Percentiles rank a stretch among this genome's conserved stretches.
Conservation (phyloP, 1,140 invertebrate species). For the Druon quercuslanigerum region DNA sequence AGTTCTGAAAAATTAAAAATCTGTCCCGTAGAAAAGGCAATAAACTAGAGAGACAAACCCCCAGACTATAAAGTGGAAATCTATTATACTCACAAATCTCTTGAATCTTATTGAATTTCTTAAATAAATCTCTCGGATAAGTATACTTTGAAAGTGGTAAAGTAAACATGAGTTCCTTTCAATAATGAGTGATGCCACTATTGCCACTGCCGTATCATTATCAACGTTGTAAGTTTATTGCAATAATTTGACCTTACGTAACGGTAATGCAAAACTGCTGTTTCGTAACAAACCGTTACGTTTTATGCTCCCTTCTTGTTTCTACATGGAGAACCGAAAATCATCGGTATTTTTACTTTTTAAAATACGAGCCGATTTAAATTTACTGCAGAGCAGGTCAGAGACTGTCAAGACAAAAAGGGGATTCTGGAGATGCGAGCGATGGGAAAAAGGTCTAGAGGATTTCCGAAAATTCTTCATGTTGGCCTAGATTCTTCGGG, state of each 20-base stretch:
- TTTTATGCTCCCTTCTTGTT: not conserved
- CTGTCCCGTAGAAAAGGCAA: conserved; percentile 9
- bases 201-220: not conserved
- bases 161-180: conserved; percentile 26
- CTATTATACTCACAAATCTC: conserved; percentile 29
- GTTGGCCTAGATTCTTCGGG: conserved; percentile 4
- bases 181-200: conserved; percentile 26
- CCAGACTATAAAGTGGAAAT: conserved; percentile 11
- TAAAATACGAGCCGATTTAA: conserved; percentile 5
- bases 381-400: not conserved
- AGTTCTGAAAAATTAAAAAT: conserved; percentile 12
- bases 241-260: conserved; percentile 23
- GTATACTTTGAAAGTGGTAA: conserved; percentile 21
- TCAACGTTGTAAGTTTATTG: conserved; percentile 16
- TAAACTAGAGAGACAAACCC: conserved; percentile 24
- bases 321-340: not conserved
- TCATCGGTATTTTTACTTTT: not conserved
- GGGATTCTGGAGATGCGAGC: not conserved
- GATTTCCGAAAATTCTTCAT: conserved; percentile 14
- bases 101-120: conserved; percentile 30
- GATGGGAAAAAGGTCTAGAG: conserved; percentile 1
- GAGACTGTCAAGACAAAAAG: conserved; percentile 9
- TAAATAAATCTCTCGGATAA: conserved; percentile 23
- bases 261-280: conserved; percentile 20
- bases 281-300: conserved; percentile 10